A percentile compares a stretch with the other conserved stretches of the same genome.
Evolutionary conservation across 2,888 invertebrate genomes (phyloP).

Genomic region (Cyclophora punctaria): DNA sequence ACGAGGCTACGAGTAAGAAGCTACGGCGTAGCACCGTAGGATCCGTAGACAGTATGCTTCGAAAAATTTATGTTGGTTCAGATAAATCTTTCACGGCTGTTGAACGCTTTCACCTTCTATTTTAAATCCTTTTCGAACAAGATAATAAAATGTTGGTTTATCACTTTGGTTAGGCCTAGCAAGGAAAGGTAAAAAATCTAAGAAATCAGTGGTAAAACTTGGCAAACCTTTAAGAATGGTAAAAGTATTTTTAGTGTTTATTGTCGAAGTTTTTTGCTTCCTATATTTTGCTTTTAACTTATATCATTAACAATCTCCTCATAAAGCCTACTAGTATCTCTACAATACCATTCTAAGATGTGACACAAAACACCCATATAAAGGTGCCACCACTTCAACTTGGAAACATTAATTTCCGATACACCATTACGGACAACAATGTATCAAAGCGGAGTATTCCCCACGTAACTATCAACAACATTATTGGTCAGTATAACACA

Average conservation of each 20-base stretch:
- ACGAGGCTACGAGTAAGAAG: conserved; percentile 1
- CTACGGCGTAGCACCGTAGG: conserved; percentile 12
- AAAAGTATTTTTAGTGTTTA: no score
- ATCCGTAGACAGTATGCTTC: conserved; percentile 18
- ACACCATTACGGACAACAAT: neutral
- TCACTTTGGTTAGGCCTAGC: conserved; percentile 25
- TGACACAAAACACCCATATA: no score
- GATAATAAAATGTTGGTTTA: conserved; percentile 8
- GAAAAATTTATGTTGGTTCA: conserved; percentile 19
- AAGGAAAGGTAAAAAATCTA: conserved; percentile 8
- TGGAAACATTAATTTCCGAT: no score
- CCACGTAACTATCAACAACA: neutral
- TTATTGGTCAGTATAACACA: neutral
- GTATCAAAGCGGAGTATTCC: neutral
- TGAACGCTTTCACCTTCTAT: conserved; percentile 17
- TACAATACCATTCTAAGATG: no score
- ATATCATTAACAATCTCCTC: no score
- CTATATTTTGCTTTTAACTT: no score
- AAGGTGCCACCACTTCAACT: no score
- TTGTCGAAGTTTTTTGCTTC: no score
- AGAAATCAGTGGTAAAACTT: no score
- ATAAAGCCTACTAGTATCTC: no score
- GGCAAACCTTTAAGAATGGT: no score
- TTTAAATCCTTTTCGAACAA: conserved; percentile 11
- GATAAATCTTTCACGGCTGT: conserved; percentile 20